These are phyloP conservation scores for Solenopsis fugax DNA, from an alignment of 1,140 invertebrate species.

Conservation along the genomic window DNA sequence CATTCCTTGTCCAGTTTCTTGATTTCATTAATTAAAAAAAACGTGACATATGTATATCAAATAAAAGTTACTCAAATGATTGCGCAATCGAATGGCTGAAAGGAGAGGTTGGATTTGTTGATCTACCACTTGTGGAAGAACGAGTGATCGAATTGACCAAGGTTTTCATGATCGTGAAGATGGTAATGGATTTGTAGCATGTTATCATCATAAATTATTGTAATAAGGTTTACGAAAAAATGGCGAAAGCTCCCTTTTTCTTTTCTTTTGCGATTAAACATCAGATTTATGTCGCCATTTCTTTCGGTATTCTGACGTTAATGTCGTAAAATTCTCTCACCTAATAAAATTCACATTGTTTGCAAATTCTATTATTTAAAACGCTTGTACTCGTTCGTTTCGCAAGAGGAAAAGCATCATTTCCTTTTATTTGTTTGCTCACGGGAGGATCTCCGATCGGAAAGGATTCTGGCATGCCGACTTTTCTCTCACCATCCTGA, in stretches of 20 bases:
- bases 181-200: neutral
- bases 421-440: constrained; percentile 36
- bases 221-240: neutral
- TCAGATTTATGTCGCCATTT: neutral
- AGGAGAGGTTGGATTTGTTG: neutral
- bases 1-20: constrained; percentile 32
- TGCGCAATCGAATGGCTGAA: neutral
- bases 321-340: constrained; percentile 42
- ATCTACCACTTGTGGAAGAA: too few species aligned
- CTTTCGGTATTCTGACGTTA: neutral
- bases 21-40: constrained; percentile 43
- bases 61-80: neutral
- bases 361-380: constrained; percentile 38
- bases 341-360: constrained; percentile 29
- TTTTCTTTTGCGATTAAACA: neutral
- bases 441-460: constrained; percentile 18
- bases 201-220: neutral
- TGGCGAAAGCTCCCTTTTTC: neutral
- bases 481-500: constrained; percentile 7
- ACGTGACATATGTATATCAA: neutral
- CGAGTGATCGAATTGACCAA: neutral
- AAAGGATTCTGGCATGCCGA: constrained; percentile 23
- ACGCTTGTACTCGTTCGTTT: constrained; percentile 18
- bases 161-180: neutral
- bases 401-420: neutral